Percentiles rank a stretch among this genome's conserved stretches.
Evolutionary conservation across 2,113 vertebrate genomes (phyloP).

Genomic region (Nesoenas mayeri): DNA sequence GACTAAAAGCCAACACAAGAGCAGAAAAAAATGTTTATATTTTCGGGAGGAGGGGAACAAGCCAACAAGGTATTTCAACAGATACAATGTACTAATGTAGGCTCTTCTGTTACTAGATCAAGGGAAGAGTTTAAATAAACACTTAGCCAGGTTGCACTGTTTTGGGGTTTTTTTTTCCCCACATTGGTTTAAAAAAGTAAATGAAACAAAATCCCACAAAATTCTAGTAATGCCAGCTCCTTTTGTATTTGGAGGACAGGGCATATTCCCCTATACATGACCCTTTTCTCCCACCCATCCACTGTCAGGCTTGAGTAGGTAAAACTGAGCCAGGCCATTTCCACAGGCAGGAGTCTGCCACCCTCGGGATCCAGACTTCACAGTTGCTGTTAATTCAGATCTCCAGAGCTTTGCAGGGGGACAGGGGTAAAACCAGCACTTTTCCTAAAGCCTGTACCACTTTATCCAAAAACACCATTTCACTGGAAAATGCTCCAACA

Average conservation of each 20-base stretch:
- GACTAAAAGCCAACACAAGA: slow-evolving; percentile 73
- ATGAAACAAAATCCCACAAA: background rate
- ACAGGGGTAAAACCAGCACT: background rate
- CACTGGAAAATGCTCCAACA: background rate
- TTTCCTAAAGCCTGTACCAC: background rate
- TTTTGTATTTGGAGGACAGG: background rate
- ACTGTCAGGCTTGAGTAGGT: background rate
- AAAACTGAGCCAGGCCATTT: background rate
- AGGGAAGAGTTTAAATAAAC: background rate
- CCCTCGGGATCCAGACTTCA: background rate
- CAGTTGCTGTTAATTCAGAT: background rate
- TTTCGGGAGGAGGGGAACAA: background rate
- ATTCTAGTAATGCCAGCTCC: background rate
- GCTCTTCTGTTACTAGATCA: background rate
- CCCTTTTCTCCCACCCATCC: background rate
- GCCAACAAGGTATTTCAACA: background rate
- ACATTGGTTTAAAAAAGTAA: background rate
- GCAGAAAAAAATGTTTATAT: background rate
- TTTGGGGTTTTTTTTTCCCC: background rate
- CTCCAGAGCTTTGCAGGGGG: background rate
- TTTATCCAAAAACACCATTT: background rate
- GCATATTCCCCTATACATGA: background rate
- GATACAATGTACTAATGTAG: background rate
- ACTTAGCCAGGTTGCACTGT: background rate
- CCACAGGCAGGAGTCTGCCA: background rate